Evolutionary conservation across 2,888 invertebrate species (phyloP).

Genomic region (Tineola bisselliella): DNA sequence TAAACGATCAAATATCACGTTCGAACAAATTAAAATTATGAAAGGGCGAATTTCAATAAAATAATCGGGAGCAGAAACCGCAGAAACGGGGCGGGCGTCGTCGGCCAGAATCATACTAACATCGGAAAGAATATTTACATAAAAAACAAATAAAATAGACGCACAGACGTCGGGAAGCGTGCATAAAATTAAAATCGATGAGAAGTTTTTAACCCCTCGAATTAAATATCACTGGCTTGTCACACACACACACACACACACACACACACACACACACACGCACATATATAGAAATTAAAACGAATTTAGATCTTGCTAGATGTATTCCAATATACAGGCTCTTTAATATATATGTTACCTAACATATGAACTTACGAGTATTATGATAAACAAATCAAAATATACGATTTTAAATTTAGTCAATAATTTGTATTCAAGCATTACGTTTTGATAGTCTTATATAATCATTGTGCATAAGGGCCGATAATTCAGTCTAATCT

Average conservation of each 20-base stretch:
- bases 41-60: constrained; percentile 34
- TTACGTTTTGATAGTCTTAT: no score
- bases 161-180: constrained; percentile 56
- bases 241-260: constrained; percentile 30
- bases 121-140: constrained; percentile 44
- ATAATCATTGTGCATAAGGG: no score
- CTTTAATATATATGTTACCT: no score
- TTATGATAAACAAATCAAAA: no score
- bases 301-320: no score
- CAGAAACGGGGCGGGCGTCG: constrained; percentile 35
- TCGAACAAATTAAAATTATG: constrained; percentile 29
- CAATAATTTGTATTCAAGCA: no score
- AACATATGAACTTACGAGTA: no score
- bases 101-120: constrained; percentile 27
- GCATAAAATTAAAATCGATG: constrained; percentile 69
- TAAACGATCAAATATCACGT: constrained; percentile 1
- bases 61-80: constrained; percentile 36
- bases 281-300: constrained; percentile 24
- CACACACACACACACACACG: constrained; percentile 22
- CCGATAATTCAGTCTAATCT: no score
- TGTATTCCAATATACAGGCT: no score
- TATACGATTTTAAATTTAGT: no score
- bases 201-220: constrained; percentile 60
- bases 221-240: constrained; percentile 64
- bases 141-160: constrained; percentile 61